phyloP scores from a whole-genome alignment of 2,797 vertebrate genomes.

The Diglossa cyanea region DNA sequence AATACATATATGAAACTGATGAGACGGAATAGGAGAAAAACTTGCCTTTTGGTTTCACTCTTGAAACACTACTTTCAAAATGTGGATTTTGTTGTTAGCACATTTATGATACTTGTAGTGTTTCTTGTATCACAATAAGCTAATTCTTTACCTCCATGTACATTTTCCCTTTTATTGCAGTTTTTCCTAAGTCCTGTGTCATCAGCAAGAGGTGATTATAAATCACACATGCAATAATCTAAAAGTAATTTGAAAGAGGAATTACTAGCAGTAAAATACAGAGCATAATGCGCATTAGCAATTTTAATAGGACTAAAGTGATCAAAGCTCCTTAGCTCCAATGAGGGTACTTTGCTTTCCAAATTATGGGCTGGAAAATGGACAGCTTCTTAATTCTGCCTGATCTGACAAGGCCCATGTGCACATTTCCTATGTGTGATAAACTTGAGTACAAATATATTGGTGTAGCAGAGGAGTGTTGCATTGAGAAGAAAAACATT shows the following conservation, averaged over 20 bases:
- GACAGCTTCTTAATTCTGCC: not conserved
- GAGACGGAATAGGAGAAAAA: not conserved
- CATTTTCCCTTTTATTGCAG: not conserved
- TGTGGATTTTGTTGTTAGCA: not conserved
- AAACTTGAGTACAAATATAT: not conserved
- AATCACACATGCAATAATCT: not conserved
- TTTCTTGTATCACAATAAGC: not conserved
- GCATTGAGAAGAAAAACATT: not conserved
- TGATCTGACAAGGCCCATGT: rapidly evolving
- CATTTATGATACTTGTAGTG: not conserved
- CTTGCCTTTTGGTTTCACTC: not conserved
- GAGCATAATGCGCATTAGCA: not conserved
- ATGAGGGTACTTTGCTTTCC: not conserved
- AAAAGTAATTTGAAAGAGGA: not conserved
- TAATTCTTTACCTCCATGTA: not conserved
- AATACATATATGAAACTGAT: not conserved
- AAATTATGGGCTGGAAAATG: not conserved
- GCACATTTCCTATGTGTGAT: not conserved
- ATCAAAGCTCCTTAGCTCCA: not conserved
- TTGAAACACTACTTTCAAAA: not conserved
- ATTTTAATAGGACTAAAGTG: not conserved
- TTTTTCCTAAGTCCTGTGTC: not conserved
- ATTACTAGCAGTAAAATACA: not conserved
- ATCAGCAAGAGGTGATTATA: not conserved
- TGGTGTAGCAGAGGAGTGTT: not conserved